A percentile compares a stretch with the other conserved stretches of the same genome.
These are phyloP conservation scores for Rattus rattus DNA, from an alignment of 2,113 vertebrate species.

Conservation along the genomic window DNA sequence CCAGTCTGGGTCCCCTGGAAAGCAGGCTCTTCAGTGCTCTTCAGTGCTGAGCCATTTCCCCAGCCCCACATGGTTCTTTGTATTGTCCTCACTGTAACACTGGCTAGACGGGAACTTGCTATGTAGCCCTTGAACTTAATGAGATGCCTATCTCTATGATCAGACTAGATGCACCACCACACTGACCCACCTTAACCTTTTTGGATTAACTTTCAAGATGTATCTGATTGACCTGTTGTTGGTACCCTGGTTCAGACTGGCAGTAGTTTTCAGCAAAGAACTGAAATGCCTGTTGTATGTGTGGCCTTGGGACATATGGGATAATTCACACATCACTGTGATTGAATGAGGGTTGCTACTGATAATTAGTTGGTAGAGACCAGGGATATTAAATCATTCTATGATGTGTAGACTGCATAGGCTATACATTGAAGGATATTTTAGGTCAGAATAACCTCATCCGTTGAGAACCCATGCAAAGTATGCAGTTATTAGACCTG, in stretches of 20 bases:
- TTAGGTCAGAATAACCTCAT: neutral
- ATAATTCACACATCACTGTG: neutral
- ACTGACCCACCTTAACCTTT: neutral
- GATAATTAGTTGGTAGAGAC: neutral
- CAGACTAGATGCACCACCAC: neutral
- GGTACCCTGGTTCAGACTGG: constrained; percentile 1
- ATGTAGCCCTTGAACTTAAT: neutral
- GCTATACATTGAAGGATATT: constrained; percentile 11
- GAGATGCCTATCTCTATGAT: neutral
- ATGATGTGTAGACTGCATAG: neutral
- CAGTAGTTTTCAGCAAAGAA: constrained; percentile 1
- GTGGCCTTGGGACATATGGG: neutral
- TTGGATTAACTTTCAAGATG: constrained; percentile 7
- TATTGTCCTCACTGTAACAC: neutral
- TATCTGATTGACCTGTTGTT: neutral
- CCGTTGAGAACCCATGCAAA: constrained; percentile 30
- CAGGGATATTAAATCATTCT: neutral
- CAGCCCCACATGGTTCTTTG: neutral
- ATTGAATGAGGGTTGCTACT: constrained; percentile 25
- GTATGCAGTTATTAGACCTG: neutral
- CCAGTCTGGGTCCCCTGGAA: neutral
- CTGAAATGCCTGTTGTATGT: neutral
- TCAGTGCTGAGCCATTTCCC: neutral
- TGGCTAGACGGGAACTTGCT: neutral
- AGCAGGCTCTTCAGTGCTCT: neutral